phyloP scores from a whole-genome alignment of 2,797 vertebrate genomes.

The Tenualosa thibaudeaui region DNA sequence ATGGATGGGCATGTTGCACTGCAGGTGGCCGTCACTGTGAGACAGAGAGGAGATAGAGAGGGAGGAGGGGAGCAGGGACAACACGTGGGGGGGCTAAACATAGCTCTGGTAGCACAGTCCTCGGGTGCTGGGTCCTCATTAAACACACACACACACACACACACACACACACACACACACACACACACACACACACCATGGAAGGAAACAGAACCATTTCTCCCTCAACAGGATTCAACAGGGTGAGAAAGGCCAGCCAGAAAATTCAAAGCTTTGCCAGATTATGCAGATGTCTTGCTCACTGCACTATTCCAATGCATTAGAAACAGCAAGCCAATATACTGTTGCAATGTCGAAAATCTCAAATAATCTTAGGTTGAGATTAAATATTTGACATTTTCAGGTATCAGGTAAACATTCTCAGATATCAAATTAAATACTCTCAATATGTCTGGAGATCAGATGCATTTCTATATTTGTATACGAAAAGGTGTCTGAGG shows the following conservation, averaged over 20 bases:
- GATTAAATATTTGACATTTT: too few species aligned
- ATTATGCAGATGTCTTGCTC: neutral
- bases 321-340: neutral
- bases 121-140: conserved; percentile 32
- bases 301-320: neutral
- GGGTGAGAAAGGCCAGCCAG: neutral
- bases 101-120: conserved; percentile 31
- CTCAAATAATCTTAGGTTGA: too few species aligned
- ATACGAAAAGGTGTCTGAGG: neutral
- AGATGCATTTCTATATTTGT: neutral
- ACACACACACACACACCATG: conserved; percentile 33
- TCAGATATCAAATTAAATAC: too few species aligned
- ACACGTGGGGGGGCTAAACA: conserved; percentile 43
- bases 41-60: conserved; percentile 24
- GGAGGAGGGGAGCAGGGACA: conserved; percentile 23
- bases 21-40: conserved; percentile 46
- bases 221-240: neutral
- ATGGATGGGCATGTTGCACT: conserved; percentile 33
- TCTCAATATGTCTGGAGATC: neutral
- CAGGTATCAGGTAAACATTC: too few species aligned
- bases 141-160: neutral
- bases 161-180: neutral
- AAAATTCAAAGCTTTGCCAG: neutral
- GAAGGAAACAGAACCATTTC: neutral
- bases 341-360: too few species aligned